These are phyloP conservation scores for Idaea dimidiata DNA, from an alignment of 2,888 invertebrate species.

Conservation along the genomic window DNA sequence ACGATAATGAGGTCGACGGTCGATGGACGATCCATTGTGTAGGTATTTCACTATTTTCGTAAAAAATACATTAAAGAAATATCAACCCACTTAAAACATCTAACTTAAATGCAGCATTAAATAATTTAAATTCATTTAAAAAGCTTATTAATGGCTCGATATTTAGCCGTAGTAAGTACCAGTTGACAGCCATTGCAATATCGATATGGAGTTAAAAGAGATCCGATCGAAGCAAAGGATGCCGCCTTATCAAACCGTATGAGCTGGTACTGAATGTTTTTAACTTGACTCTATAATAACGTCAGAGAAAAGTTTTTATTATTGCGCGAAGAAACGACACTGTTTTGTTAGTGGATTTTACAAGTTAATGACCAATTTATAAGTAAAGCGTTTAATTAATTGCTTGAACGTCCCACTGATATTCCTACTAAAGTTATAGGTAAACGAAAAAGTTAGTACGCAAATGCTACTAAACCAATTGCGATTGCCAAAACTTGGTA, in stretches of 20 bases:
- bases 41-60: too few relatives aligned
- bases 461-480: too few relatives aligned
- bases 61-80: too few relatives aligned
- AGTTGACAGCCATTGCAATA: slow-evolving; percentile 31
- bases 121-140: background rate
- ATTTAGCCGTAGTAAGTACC: slow-evolving; percentile 32
- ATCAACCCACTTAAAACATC: background rate
- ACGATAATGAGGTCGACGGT: too few relatives aligned
- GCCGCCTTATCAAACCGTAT: slow-evolving; percentile 62
- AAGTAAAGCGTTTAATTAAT: too few relatives aligned
- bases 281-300: background rate
- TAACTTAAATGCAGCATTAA: background rate
- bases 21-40: too few relatives aligned
- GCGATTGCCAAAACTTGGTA: too few relatives aligned
- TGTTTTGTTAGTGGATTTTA: background rate
- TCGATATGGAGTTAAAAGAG: slow-evolving; percentile 37
- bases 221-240: slow-evolving; percentile 68
- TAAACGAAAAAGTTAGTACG: too few relatives aligned
- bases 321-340: background rate
- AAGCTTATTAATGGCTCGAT: slow-evolving; percentile 21
- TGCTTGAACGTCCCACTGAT: too few relatives aligned
- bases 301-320: background rate
- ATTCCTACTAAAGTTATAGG: too few relatives aligned
- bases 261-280: slow-evolving; percentile 20
- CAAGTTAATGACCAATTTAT: too few relatives aligned